Percentiles rank a stretch among this genome's conserved stretches.
Evolutionary conservation across 1,140 invertebrate genomes (phyloP).

Genomic region (Microplitis mediator): DNA sequence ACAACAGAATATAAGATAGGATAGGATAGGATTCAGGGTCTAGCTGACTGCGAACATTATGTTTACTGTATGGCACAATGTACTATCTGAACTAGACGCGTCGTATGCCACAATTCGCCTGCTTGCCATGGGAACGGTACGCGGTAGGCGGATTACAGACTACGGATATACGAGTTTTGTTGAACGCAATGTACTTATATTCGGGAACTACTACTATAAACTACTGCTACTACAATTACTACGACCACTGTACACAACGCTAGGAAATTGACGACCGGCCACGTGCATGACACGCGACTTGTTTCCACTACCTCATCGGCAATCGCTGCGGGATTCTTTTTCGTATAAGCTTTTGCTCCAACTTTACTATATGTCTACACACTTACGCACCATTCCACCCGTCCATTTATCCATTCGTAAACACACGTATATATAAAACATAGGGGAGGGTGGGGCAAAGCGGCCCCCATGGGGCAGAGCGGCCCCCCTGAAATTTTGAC

Average conservation of each 20-base stretch:
- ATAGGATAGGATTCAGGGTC: too few species aligned
- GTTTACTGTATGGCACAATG: conserved; percentile 17
- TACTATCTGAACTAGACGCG: neutral
- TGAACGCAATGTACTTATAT: conserved; percentile 7
- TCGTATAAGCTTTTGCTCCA: conserved; percentile 4
- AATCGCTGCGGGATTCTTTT: conserved; percentile 18
- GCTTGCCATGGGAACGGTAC: conserved; percentile 31
- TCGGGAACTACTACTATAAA: too few species aligned
- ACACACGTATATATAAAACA: too few species aligned
- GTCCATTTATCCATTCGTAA: too few species aligned
- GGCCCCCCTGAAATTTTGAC: too few species aligned
- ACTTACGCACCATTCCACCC: too few species aligned
- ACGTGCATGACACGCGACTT: conserved; percentile 35
- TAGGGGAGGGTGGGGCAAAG: too few species aligned
- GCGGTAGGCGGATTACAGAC: conserved; percentile 28
- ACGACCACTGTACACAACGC: neutral
- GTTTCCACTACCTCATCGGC: conserved; percentile 18
- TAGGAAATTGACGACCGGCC: conserved; percentile 34
- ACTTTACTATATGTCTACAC: neutral
- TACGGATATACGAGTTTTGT: neutral
- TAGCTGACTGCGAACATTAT: conserved; percentile 4
- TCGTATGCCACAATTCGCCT: neutral
- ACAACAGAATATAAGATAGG: too few species aligned
- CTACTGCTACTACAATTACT: too few species aligned
- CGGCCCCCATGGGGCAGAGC: too few species aligned